Base-by-base conservation (phyloP, 2,113 vertebrate species). In the Illadopsis cleaveri region DNA sequence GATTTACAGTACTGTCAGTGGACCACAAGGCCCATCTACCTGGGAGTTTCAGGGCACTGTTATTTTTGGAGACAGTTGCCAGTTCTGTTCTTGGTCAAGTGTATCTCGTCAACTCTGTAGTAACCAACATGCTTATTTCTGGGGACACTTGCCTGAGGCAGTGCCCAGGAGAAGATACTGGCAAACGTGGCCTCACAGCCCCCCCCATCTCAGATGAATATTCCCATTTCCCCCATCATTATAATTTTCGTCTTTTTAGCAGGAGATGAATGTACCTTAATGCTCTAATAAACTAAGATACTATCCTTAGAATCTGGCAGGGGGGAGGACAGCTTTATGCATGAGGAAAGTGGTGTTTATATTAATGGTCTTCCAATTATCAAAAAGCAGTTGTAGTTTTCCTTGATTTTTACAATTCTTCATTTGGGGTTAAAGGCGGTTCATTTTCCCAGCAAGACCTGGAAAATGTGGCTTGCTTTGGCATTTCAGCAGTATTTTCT, bases 351-450 rank as follows among this genome's bases (percentile, higher is more conserved):
- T 37, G 22, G 19, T 87, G 38, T 81, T 83, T 90, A 28, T 86
- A 79, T 77, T 86, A 76, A 87, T 23, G 28, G 48, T 64, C 42
- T 91, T 91, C 64, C 42, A 93, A 90, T 83, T 87, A 95, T 44
- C 57, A 84, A 94, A 96, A 95, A 77, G 65, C 38, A 48, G 16
- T 77, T 28, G 18, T 18, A 64, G 33, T 54, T 84, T 81, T 68
- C 17, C 40, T 53, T 58, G 12, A 40, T 78, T 94, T 92, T 96
- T 81, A 20, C 70, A 82, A 4, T 31, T 66, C 40, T 92, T 91
- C 54, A 22, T 91, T 87, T 89, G 40, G 64, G 50, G 44, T 73
- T 93, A 30, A 37, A 50, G 9, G 42, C 2, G 20, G 15, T 90
- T 61, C 33, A 23, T 84, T 76, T 78, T 90, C 53, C 48, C 66